These are phyloP conservation scores for Chaetops frenatus DNA, from an alignment of 2,113 vertebrate genomes.

Conservation along the genomic window DNA sequence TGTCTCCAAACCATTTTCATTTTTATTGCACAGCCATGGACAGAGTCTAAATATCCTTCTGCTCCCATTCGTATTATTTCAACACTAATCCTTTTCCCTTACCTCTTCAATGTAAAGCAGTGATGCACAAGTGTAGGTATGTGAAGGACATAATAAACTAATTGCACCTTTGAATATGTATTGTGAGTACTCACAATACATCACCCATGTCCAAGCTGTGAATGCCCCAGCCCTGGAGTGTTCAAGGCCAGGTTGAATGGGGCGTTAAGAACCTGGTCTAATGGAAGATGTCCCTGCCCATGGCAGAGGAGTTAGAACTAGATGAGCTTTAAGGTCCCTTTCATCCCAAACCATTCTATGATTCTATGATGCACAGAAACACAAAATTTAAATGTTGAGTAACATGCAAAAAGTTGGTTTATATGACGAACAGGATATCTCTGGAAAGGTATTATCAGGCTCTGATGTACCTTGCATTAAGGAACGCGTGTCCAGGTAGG, in stretches of 20 bases:
- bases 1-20: neutral
- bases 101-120: neutral
- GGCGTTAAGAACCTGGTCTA: neutral
- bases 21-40: neutral
- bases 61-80: neutral
- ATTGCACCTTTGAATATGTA: neutral
- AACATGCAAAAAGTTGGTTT: neutral
- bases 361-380: neutral
- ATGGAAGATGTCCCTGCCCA: accelerated
- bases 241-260: neutral
- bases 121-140: neutral
- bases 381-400: neutral
- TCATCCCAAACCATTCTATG: neutral
- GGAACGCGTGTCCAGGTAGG: too few species aligned
- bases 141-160: neutral
- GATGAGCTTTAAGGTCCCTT: neutral
- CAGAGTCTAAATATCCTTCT: neutral
- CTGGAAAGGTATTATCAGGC: neutral
- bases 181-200: neutral
- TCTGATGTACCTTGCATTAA: neutral
- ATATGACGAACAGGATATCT: neutral
- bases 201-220: neutral
- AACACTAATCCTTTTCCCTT: neutral
- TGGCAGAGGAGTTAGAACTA: neutral
- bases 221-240: neutral